Percentiles rank a stretch among this genome's conserved stretches.
Conservation (phyloP, 2,797 vertebrate species). For the Mormyrus proboscirostris region DNA sequence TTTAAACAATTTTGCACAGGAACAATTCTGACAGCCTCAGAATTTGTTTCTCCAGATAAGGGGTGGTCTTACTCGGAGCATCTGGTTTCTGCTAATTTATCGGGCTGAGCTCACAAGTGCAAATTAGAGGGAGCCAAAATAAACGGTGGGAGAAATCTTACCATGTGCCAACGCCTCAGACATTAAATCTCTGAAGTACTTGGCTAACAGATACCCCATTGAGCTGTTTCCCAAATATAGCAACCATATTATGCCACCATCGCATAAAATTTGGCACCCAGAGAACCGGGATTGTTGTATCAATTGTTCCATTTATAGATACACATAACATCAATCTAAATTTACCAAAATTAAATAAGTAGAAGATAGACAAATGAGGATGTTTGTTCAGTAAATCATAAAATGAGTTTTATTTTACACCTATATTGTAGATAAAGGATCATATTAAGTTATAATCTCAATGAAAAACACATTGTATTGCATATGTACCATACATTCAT, state of each 20-base stretch:
- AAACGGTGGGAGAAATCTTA: slow-evolving; percentile 18
- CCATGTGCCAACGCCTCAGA: slow-evolving; percentile 16
- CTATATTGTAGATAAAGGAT: neutral
- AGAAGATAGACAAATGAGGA: neutral
- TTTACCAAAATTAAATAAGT: neutral
- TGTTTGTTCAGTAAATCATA: neutral
- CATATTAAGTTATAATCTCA: neutral
- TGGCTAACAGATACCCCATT: slow-evolving; percentile 11
- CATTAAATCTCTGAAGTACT: slow-evolving; percentile 15
- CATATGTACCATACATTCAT: neutral
- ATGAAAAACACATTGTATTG: no score
- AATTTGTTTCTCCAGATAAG: slow-evolving; percentile 21
- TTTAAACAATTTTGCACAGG: slow-evolving; percentile 11
- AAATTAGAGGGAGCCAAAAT: slow-evolving; percentile 22
- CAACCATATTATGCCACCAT: slow-evolving; percentile 11
- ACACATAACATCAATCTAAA: neutral
- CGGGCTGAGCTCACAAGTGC: slow-evolving; percentile 18
- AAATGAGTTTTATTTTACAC: neutral
- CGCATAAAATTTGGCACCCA: neutral
- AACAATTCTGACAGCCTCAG: neutral
- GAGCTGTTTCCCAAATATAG: slow-evolving; percentile 16
- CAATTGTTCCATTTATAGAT: neutral
- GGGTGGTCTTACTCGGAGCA: neutral
- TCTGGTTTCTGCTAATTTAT: slow-evolving; percentile 19
- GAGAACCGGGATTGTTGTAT: neutral